Base-by-base conservation (phyloP, 2,888 invertebrate genomes). In the Terebella lapidaria region DNA sequence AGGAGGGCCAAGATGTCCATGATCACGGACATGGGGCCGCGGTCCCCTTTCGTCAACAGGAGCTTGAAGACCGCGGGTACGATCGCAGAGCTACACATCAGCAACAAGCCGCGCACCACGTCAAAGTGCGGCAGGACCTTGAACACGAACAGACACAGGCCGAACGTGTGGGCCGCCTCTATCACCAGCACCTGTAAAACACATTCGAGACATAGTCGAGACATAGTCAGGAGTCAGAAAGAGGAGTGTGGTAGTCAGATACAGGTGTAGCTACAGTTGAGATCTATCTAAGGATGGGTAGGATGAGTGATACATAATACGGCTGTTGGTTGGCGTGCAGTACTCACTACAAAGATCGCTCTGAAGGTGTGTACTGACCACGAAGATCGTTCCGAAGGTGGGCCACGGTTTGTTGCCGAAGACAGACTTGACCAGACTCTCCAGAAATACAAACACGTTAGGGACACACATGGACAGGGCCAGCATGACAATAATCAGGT, bases 51-150 rank as follows among this genome's bases (percentile, higher is more conserved):
- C 2, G 75, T 74, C n/a, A 74, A 67, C 45, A 77, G 67, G 22
- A 79, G 71, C 60, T 78, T 77, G 42, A 76, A 67, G 27, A 78
- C 64, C 54, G 74, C 72, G 0, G 79, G 79, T 2, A 78, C 65
- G 53, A 74, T 72, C 60, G 75, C 74, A 3, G 75, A 67, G 22
- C 76, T 74, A 58, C 74, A 72, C 56, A 76, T 74, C 26, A 77
- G 63, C 22, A 77, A 68, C 22, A 77, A 66, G 3, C 76, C 78
- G n/a, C 78, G 71, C 55, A 79, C 63, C 66, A 75, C 71, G 65
- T 78, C 78, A 59, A 74, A 67, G 53, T 68, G 61, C 3, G 78
- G 78, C 25, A 78, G 66, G n/a, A 78, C 73, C 22, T 72, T 67
- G 61, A 75, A 76, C 30, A 77, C 71, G n/a, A 77, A 64, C 51